Base-by-base conservation (phyloP, 2,113 vertebrate species). In the Anoura caudifer region DNA sequence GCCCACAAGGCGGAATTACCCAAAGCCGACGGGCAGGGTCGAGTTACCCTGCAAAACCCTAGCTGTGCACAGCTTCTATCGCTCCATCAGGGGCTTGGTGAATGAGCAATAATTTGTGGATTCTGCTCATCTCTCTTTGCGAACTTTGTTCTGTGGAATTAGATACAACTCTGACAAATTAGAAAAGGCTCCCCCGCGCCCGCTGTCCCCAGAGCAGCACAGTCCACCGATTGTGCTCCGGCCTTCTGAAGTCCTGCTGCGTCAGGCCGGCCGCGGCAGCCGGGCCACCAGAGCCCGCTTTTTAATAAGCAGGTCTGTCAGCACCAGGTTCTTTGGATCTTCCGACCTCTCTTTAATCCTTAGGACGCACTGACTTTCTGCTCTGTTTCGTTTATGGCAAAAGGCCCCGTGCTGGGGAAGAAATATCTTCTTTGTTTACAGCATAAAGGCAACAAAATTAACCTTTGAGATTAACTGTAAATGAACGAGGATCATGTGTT, bases 161-260 rank as follows among this genome's bases (percentile, higher is more conserved):
- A 99, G 98, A 99, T 99, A 99, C 98, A 99, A 98, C 98, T 98
- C 98, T 98, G 98, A 99, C 99, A 99, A 99, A 99, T 99, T 99
- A 99, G 99, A 98, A 97, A 98, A 96, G 98, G 86, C 95, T 96
- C 98, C 98, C 96, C 88, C 91, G 86, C 92, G 97, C 98, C 97
- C 77, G 56, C 91, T 91, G 97, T 98, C 98, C 97, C 96, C 52
- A 45, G 95, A 56, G 24, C 91, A 97, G 97, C 96, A 99, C 98
- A 99, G 99, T 98, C 97, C 96, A 38, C 98, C 98, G 96, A 99
- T 99, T 99, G 99, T 99, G 97, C 87, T 70, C 94, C 85, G 84
- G 61, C 88, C 96, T 98, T 98, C 98, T 98, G 98, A 98, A 97
- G 98, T 43, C 87, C 1, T 45, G 96, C 96, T 15, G 15, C 20